Conservation (phyloP, 2,888 invertebrate species). For the Furcula furcula region DNA sequence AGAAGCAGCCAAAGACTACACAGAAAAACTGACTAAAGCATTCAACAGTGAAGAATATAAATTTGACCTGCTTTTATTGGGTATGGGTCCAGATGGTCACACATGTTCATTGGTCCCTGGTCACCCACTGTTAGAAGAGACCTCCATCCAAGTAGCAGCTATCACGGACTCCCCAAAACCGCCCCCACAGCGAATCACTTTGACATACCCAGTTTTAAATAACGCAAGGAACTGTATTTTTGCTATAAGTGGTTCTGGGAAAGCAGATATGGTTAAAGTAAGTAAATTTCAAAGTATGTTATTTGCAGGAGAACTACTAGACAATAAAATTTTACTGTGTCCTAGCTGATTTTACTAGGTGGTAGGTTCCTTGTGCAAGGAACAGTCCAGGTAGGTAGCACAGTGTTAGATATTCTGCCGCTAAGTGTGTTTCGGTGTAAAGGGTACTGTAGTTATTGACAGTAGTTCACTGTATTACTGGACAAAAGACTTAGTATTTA, state of each 20-base stretch:
- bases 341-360: too few relatives aligned
- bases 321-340: too few relatives aligned
- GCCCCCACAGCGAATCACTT: constrained; percentile 93
- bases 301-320: too few relatives aligned
- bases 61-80: constrained; percentile 95
- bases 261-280: constrained; percentile 95
- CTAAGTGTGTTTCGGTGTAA: too few relatives aligned
- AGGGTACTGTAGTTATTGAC: too few relatives aligned
- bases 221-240: constrained; percentile 92
- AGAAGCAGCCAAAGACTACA: constrained; percentile 89
- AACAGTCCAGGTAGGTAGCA: too few relatives aligned
- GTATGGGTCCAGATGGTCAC: constrained; percentile 99
- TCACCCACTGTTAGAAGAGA: constrained; percentile 84
- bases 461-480: too few relatives aligned
- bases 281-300: too few relatives aligned
- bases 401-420: too few relatives aligned
- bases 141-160: constrained; percentile 86
- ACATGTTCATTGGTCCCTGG: constrained; percentile 98
- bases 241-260: constrained; percentile 90
- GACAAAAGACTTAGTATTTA: too few relatives aligned
- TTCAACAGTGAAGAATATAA: constrained; percentile 79
- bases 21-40: constrained; percentile 82
- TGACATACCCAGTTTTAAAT: constrained; percentile 95
- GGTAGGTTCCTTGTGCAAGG: too few relatives aligned
- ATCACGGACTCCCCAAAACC: constrained; percentile 98